Evolutionary conservation across 2,113 vertebrate species (phyloP).

Genomic region (Aegithalos caudatus): DNA sequence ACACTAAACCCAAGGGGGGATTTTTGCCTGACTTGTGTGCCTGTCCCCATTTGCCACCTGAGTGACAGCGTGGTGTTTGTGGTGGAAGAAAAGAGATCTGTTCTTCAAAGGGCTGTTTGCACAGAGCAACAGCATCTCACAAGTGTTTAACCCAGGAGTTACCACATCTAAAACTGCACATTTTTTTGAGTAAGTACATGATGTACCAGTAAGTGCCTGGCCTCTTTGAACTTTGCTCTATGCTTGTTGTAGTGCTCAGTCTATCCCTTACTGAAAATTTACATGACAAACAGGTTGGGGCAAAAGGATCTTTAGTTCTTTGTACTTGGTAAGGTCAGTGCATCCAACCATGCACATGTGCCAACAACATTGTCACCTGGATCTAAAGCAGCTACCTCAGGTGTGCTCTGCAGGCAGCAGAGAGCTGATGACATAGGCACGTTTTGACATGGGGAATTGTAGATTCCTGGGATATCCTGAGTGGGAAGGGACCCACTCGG

Average conservation of each 20-base stretch:
- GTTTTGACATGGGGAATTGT: fast-evolving
- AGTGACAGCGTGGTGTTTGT: neutral
- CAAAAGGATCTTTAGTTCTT: neutral
- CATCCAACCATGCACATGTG: neutral
- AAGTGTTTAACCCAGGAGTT: neutral
- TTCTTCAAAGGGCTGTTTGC: neutral
- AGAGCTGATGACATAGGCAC: fast-evolving
- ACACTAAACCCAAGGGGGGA: neutral
- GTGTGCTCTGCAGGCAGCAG: neutral
- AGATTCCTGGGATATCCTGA: neutral
- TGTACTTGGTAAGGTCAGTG: fast-evolving
- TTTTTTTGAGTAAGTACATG: neutral
- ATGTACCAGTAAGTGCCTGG: neutral
- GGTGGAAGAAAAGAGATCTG: neutral
- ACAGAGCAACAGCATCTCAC: neutral
- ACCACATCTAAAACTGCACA: neutral
- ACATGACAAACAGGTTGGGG: neutral
- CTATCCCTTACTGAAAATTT: neutral
- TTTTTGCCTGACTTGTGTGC: neutral
- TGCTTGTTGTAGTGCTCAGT: neutral
- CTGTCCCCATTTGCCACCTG: neutral
- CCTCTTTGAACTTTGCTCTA: neutral
- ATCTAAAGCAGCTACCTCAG: neutral
- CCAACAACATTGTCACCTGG: fast-evolving
- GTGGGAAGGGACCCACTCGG: neutral